These are phyloP conservation scores for Phoeniculus purpureus DNA, from an alignment of 2,797 vertebrate genomes.

Conservation along the genomic window DNA sequence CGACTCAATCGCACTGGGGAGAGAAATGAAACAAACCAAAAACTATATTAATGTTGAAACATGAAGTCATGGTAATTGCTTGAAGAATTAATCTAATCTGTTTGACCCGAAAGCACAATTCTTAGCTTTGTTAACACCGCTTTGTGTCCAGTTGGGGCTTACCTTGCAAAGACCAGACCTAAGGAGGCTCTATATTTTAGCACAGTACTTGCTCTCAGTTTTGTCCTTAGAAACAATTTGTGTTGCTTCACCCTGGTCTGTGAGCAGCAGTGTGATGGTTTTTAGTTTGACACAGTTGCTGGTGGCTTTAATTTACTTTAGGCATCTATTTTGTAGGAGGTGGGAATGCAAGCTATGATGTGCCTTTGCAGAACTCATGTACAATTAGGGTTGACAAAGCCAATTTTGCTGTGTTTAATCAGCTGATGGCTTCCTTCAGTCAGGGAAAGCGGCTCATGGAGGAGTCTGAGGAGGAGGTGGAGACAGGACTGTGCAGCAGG, in stretches of 20 bases:
- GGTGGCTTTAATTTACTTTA: background rate
- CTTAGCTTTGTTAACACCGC: background rate
- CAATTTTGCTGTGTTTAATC: conserved; percentile 45
- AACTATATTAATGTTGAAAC: background rate
- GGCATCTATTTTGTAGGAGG: conserved; percentile 13
- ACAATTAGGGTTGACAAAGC: conserved; percentile 58
- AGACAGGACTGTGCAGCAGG: conserved; percentile 48
- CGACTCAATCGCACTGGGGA: background rate
- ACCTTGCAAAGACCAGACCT: background rate
- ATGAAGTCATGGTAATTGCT: background rate
- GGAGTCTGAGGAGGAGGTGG: conserved; percentile 70
- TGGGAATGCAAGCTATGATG: conserved; percentile 1
- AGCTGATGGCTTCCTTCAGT: conserved; percentile 51
- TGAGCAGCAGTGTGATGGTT: background rate
- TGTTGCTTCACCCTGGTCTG: background rate
- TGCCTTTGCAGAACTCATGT: conserved; percentile 28
- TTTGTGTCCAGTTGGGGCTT: background rate
- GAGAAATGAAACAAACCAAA: too few relatives aligned
- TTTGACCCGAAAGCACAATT: conserved; percentile 16
- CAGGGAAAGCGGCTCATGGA: conserved; percentile 52
- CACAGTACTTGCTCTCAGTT: background rate
- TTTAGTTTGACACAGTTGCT: background rate
- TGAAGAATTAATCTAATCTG: background rate
- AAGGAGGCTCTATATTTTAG: background rate
- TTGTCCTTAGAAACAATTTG: background rate